Evolutionary conservation across 2,888 invertebrate species (phyloP), one percentile per base, ranked within the genome.

Genomic region (Mylabris sibirica): DNA sequence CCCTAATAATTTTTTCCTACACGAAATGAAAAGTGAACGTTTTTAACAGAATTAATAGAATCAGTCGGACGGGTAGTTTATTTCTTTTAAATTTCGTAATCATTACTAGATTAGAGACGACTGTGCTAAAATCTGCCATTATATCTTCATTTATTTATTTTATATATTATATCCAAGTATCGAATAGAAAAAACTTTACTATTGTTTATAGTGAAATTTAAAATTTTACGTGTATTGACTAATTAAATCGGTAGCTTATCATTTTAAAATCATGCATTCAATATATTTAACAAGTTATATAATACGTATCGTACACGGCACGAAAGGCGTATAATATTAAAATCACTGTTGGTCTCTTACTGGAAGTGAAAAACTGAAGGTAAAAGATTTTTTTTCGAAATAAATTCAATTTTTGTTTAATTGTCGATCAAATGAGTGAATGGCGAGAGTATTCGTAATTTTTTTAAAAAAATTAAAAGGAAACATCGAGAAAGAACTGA

Each of bases 301-400:
- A 74, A 70, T 72, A 69, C 68, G 70, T 67, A 74, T 74, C 74
- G 72, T 74, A 74, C 66, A 72, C 72, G 72, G 75, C 75, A 78
- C 75, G 75, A 76, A 77, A 78, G 78, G 78, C 78, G 71, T 77
- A 73, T 44, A n/a, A n/a, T 44, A 14, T 14, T 76, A 72, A 69
- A 49, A 78, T 78, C 78, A 78, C 78, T 77, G 77, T 78, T 78
- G 76, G 76, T 77, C 76, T 72, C 72, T 72, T 74, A 74, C 72
- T 75, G 44, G 17, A 17, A n/a, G 2, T 3, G n/a, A 44, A 38
- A 5, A n/a, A n/a, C n/a, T n/a, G n/a, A n/a, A n/a, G n/a, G n/a
- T n/a, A n/a, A n/a, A n/a, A n/a, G n/a, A n/a, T n/a, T n/a, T n/a
- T n/a, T n/a, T n/a, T n/a, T n/a, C n/a, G n/a, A n/a, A n/a, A n/a